Evolutionary conservation across 2,888 invertebrate genomes (phyloP).

Genomic region (Melinopterus prodromus): DNA sequence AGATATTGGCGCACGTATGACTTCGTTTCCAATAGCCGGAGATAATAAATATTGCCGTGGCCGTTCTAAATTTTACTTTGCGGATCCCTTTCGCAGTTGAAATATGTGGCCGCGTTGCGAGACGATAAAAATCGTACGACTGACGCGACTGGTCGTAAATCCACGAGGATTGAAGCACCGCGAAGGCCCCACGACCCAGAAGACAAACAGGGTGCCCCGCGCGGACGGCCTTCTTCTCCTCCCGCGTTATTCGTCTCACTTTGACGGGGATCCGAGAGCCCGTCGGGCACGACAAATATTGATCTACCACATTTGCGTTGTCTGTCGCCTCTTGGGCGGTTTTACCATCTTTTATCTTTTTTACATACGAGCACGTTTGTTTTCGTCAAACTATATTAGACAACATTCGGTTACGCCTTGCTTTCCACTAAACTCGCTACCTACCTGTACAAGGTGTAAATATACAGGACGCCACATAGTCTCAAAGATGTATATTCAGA

Average conservation of each 20-base stretch:
- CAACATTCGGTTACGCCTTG: too few species aligned
- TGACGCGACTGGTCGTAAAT: constrained; percentile 14
- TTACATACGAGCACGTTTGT: neutral
- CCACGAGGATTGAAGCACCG: constrained; percentile 16
- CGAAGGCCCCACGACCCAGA: constrained; percentile 11
- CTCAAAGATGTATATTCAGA: neutral
- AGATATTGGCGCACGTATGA: constrained; percentile 20
- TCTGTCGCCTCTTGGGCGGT: neutral
- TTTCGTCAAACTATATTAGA: too few species aligned
- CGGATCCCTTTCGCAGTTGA: constrained; percentile 20
- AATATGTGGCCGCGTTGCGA: constrained; percentile 20
- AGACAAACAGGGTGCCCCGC: constrained; percentile 16
- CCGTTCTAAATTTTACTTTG: constrained; percentile 22
- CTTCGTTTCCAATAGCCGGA: neutral
- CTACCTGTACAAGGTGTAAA: too few species aligned
- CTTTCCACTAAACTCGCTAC: too few species aligned
- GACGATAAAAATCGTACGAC: constrained; percentile 26
- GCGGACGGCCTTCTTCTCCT: neutral
- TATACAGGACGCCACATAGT: too few species aligned
- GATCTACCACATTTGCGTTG: constrained; percentile 14
- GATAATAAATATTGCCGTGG: constrained; percentile 20
- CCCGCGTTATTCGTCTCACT: neutral
- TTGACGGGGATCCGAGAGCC: neutral
- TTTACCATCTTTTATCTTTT: constrained; percentile 10
- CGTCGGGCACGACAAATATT: constrained; percentile 21